phyloP scores from a whole-genome alignment of 2,888 invertebrate species.

The Andrena minutula region DNA sequence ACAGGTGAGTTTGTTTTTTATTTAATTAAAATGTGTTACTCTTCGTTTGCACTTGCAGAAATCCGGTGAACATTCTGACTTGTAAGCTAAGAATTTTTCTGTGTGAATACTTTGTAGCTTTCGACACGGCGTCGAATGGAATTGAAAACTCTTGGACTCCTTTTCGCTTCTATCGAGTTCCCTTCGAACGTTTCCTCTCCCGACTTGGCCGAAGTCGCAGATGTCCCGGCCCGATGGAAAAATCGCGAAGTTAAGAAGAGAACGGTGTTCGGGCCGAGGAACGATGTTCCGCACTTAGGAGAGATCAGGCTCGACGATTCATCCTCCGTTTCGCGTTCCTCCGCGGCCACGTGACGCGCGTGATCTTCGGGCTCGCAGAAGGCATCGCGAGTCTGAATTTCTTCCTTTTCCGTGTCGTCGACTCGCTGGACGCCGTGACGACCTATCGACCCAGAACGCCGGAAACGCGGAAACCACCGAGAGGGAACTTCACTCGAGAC shows the following conservation, averaged over 20 bases:
- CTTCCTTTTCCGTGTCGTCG: slow-evolving; percentile 5
- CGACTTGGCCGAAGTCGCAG: background rate
- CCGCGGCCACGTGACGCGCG: slow-evolving; percentile 8
- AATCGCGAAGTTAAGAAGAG: slow-evolving; percentile 15
- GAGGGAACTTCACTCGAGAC: slow-evolving; percentile 50
- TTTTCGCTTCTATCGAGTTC: background rate
- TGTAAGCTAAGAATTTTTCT: too few species aligned
- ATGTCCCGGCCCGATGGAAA: slow-evolving; percentile 2
- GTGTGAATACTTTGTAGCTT: background rate
- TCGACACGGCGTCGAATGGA: slow-evolving; percentile 20
- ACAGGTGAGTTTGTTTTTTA: too few species aligned
- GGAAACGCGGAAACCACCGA: slow-evolving; percentile 42
- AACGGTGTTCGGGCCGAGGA: slow-evolving; percentile 17
- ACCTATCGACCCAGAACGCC: slow-evolving; percentile 51
- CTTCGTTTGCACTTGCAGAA: too few species aligned
- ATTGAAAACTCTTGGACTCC: slow-evolving; percentile 18
- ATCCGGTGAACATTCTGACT: too few species aligned
- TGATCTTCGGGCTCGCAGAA: background rate
- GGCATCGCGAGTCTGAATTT: slow-evolving; percentile 13
- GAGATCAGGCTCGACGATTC: slow-evolving; percentile 14
- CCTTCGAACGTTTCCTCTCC: background rate
- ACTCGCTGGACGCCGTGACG: slow-evolving; percentile 16
- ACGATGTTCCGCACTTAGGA: slow-evolving; percentile 40
- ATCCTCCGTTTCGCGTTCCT: slow-evolving; percentile 12
- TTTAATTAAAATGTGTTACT: too few species aligned